Evolutionary conservation across 2,888 invertebrate genomes (phyloP).

Genomic region (Lydus trimaculatus): DNA sequence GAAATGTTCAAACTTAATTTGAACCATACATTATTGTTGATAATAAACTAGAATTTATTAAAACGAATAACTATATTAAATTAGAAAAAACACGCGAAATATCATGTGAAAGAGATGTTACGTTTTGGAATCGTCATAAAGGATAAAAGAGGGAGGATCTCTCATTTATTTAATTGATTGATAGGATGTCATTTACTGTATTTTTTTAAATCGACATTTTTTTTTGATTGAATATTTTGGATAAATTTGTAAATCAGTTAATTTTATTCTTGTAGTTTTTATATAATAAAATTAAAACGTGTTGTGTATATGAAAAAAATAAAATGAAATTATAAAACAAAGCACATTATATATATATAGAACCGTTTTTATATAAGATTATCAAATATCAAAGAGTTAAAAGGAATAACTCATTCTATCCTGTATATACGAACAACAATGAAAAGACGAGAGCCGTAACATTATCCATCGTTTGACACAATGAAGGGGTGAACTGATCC

Average conservation of each 20-base stretch:
- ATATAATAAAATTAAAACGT: too few species aligned
- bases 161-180: not conserved
- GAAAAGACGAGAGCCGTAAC: constrained; percentile 27
- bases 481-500: constrained; percentile 34
- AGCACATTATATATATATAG: not conserved
- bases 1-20: constrained; percentile 23
- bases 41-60: constrained; percentile 17
- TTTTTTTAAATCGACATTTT: not conserved
- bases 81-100: constrained; percentile 25
- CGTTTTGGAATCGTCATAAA: constrained; percentile 13
- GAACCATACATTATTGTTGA: constrained; percentile 8
- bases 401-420: constrained; percentile 31
- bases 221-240: not conserved
- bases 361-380: constrained; percentile 28
- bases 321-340: not conserved
- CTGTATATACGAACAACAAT: constrained; percentile 24
- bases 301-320: not conserved
- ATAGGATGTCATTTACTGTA: not conserved
- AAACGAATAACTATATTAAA: constrained; percentile 16
- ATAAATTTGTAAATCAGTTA: not conserved
- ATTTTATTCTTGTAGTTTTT: not conserved
- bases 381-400: constrained; percentile 35
- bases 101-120: constrained; percentile 16
- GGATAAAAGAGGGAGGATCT: not conserved
- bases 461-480: constrained; percentile 33